Base-by-base conservation (phyloP, 2,113 vertebrate genomes). In the Turnix velox region DNA sequence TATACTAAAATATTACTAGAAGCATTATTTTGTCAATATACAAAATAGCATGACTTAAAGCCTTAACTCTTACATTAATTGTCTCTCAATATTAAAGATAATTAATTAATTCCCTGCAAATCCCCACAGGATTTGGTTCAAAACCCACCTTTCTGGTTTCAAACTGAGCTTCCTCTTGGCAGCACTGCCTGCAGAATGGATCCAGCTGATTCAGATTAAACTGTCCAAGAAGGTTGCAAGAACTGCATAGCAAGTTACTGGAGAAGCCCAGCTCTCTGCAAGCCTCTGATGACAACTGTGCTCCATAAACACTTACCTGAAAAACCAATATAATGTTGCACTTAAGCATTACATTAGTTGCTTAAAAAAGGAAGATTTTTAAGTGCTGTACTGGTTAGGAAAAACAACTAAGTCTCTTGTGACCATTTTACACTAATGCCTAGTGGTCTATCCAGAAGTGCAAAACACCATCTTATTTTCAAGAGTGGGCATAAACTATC, bases 251-350 rank as follows among this genome's bases (percentile, higher is more conserved):
- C 95, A 99, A 97, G 96, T 99, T 99, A 97, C 99, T 99, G 95
- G 99, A 99, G 97, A 99, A 99, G 57, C 99, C 99, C 75, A 99
- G 90, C 54, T 99, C 99, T 90, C 99, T 98, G 97, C 99, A 99
- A 4, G 98, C 98, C 96, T 99, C 99, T 4, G 99, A 99, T 5
- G 99, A 98, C 87, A 99, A 87, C 30, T 99, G 98, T 42, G 98
- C 97, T 31, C 98, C 98, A 8, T 98, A 98, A 4, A 97, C 94
- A 19, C 98, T 98, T 40, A 98, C 61, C 99, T 99, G 83, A 90
- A 96, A 97, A 97, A 58, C 58, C 68, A 76, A 86, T 7, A 85
- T 39, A 93, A 18, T 12, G 33, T 46, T n/a, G 72, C 3, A 79
- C 3, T 87, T 92, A 4, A 91, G 18, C 46, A 68, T 20, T 33